Conservation (phyloP, 2,888 invertebrate genomes). For the Neelides folsomi region DNA sequence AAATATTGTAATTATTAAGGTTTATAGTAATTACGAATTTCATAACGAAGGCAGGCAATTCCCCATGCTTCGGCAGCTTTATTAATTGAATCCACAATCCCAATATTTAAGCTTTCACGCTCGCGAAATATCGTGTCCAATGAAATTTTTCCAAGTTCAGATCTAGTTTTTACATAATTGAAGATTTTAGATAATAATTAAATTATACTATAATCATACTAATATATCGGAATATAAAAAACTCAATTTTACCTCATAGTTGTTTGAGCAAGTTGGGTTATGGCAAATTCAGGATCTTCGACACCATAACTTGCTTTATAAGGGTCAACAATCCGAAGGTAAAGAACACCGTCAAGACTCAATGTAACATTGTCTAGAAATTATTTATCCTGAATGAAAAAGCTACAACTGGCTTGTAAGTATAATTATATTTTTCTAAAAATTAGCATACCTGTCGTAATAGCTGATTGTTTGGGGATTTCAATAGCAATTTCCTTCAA, state of each 20-base stretch:
- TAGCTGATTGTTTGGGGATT: slow-evolving; percentile 96
- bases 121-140: slow-evolving; percentile 94
- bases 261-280: slow-evolving; percentile 96
- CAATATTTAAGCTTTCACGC: slow-evolving; percentile 84
- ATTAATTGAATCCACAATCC: slow-evolving; percentile 91
- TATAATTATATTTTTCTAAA: not conserved
- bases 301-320: slow-evolving; percentile 95
- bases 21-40: slow-evolving; percentile 57
- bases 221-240: not conserved
- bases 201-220: no score
- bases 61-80: slow-evolving; percentile 99
- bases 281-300: slow-evolving; percentile 98
- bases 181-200: no score
- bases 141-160: slow-evolving; percentile 93
- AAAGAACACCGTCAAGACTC: slow-evolving; percentile 92
- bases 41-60: slow-evolving; percentile 85
- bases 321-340: slow-evolving; percentile 82
- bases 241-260: slow-evolving; percentile 82
- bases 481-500: slow-evolving; percentile 98
- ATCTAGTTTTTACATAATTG: slow-evolving; percentile 37
- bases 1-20: slow-evolving; percentile 1
- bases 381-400: slow-evolving; percentile 1
- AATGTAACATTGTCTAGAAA: slow-evolving; percentile 81
- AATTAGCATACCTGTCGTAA: slow-evolving; percentile 55
- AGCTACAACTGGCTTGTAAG: not conserved